Conservation (phyloP, 2,797 vertebrate species). For the Phrynocephalus forsythii region DNA sequence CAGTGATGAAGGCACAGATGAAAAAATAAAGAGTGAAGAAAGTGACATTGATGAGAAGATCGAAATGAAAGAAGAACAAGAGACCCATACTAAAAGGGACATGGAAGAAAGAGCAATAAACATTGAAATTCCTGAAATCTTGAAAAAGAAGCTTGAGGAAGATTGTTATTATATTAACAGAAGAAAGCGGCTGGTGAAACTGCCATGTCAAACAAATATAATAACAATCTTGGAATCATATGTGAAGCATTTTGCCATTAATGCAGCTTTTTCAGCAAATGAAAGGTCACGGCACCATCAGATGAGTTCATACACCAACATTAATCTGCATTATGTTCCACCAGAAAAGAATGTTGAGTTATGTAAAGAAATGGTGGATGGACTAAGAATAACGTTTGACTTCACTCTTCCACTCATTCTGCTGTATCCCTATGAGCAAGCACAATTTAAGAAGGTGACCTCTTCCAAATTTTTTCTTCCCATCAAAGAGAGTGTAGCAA, state of each 20-base stretch:
- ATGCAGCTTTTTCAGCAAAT: constrained; percentile 95
- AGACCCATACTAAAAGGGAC: constrained; percentile 86
- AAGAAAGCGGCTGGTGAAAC: constrained; percentile 97
- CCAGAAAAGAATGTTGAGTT: constrained; percentile 98
- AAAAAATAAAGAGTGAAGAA: constrained; percentile 94
- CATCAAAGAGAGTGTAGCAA: constrained; percentile 86
- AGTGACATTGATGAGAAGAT: constrained; percentile 90
- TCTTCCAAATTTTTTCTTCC: constrained; percentile 93
- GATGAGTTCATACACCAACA: constrained; percentile 82
- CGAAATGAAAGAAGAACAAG: constrained; percentile 93
- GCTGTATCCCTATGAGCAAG: constrained; percentile 95
- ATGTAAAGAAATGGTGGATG: constrained; percentile 99
- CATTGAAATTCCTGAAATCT: constrained; percentile 92
- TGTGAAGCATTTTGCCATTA: constrained; percentile 97
- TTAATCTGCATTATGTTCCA: constrained; percentile 89
- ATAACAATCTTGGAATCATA: constrained; percentile 98
- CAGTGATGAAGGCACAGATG: constrained; percentile 88
- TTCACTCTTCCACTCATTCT: constrained; percentile 96
- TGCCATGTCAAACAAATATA: constrained; percentile 97
- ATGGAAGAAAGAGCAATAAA: constrained; percentile 93
- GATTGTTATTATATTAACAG: constrained; percentile 99
- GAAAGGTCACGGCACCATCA: constrained; percentile 95
- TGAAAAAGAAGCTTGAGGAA: constrained; percentile 98
- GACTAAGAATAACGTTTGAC: constrained; percentile 96
- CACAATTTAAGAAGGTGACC: constrained; percentile 97